Evolutionary conservation across 2,888 invertebrate genomes (phyloP).

Genomic region (Phortica magna): DNA sequence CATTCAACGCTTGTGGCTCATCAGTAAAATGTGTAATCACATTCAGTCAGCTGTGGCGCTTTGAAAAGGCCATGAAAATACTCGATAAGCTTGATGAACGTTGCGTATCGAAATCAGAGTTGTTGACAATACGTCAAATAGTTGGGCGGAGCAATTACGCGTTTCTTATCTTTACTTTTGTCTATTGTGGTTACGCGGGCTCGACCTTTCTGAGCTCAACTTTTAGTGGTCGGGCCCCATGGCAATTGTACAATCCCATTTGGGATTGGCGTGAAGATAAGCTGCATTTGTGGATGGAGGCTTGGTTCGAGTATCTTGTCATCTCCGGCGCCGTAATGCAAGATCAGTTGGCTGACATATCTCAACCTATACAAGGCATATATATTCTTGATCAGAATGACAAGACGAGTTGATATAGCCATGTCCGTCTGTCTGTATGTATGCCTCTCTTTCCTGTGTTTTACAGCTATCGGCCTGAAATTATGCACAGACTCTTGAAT

Average conservation of each 20-base stretch:
- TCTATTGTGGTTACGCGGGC: conserved; percentile 57
- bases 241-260: conserved; percentile 64
- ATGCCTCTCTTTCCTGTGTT: no score
- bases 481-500: conserved; percentile 56
- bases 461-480: no score
- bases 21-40: conserved; percentile 58
- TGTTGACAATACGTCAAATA: conserved; percentile 51
- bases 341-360: conserved; percentile 60
- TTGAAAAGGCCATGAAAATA: conserved; percentile 51
- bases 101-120: conserved; percentile 52
- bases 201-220: conserved; percentile 58
- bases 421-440: no score
- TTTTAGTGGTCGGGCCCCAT: conserved; percentile 59
- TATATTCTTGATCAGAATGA: no score
- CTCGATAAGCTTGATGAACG: conserved; percentile 60
- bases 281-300: conserved; percentile 50
- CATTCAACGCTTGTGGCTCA: conserved; percentile 63
- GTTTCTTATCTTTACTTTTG: conserved; percentile 55
- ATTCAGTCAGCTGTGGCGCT: conserved; percentile 52
- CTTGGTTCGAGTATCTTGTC: conserved; percentile 58
- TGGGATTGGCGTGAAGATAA: conserved; percentile 59
- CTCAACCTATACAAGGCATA: no score
- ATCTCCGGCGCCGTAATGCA: conserved; percentile 59
- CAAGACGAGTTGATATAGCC: no score
- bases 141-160: conserved; percentile 57